Conservation (phyloP, 2,797 vertebrate species). For the Enteromius radiatus region DNA sequence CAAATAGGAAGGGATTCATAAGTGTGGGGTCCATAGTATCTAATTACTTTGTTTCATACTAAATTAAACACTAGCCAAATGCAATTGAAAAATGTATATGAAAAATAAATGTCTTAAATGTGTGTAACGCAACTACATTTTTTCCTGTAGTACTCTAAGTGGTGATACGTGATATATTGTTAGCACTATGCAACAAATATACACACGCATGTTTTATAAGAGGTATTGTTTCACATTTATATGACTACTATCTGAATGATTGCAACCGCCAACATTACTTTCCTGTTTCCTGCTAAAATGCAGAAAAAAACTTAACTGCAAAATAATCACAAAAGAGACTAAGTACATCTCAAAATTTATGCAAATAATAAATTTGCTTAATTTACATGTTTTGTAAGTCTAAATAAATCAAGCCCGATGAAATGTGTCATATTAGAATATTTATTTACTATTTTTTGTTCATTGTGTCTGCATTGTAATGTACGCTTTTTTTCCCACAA, state of each 20-base stretch:
- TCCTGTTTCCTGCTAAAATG: background rate
- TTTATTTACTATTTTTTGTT: background rate
- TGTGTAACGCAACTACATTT: background rate
- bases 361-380: background rate
- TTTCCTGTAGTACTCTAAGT: background rate
- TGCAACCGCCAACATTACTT: background rate
- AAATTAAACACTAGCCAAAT: background rate
- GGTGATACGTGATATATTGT: background rate
- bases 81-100: background rate
- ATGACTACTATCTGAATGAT: background rate
- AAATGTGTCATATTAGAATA: background rate
- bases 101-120: background rate
- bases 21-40: background rate
- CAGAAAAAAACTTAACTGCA: background rate
- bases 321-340: background rate
- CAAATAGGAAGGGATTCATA: background rate
- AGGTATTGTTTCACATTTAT: background rate
- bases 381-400: background rate
- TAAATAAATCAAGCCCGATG: background rate
- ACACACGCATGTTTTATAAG: background rate
- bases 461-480: background rate
- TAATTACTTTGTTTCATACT: background rate
- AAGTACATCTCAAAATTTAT: background rate
- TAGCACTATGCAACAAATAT: background rate
- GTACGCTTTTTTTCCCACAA: no score